These are phyloP conservation scores for Oplegnathus fasciatus DNA, from an alignment of 2,113 vertebrate species.

Conservation along the genomic window DNA sequence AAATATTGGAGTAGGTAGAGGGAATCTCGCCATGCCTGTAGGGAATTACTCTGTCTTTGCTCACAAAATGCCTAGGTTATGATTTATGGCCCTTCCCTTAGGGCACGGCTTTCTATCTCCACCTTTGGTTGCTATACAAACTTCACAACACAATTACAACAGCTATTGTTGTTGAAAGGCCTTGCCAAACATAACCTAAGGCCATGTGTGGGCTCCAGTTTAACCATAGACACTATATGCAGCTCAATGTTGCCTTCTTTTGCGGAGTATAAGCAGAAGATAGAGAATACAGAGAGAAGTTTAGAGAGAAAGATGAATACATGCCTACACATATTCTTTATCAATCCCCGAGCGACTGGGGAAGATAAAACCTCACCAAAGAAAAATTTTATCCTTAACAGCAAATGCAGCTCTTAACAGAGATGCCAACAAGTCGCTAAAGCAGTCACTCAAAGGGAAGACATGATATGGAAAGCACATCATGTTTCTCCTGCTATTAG, in stretches of 20 bases:
- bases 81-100: slow-evolving; percentile 73
- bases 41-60: slow-evolving; percentile 61
- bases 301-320: neutral
- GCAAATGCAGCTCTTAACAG: neutral
- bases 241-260: neutral
- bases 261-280: slow-evolving; percentile 10
- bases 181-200: slow-evolving; percentile 52
- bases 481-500: slow-evolving; percentile 37
- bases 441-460: slow-evolving; percentile 1
- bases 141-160: slow-evolving; percentile 75
- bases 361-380: neutral
- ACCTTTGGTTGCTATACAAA: slow-evolving; percentile 72
- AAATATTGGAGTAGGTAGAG: slow-evolving; percentile 64
- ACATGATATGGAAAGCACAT: slow-evolving; percentile 5
- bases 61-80: slow-evolving; percentile 67
- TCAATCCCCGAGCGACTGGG: neutral
- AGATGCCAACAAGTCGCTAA: neutral
- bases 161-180: slow-evolving; percentile 68
- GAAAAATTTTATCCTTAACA: neutral
- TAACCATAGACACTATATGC: slow-evolving; percentile 6
- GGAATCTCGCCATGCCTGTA: slow-evolving; percentile 59
- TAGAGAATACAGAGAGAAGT: neutral
- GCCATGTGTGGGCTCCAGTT: slow-evolving; percentile 42
- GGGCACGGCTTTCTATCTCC: slow-evolving; percentile 67
- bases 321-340: neutral